Percentiles rank a stretch among this genome's conserved stretches.
These are phyloP conservation scores for Lacerta agilis DNA, from an alignment of 2,797 vertebrate species.

Conservation along the genomic window DNA sequence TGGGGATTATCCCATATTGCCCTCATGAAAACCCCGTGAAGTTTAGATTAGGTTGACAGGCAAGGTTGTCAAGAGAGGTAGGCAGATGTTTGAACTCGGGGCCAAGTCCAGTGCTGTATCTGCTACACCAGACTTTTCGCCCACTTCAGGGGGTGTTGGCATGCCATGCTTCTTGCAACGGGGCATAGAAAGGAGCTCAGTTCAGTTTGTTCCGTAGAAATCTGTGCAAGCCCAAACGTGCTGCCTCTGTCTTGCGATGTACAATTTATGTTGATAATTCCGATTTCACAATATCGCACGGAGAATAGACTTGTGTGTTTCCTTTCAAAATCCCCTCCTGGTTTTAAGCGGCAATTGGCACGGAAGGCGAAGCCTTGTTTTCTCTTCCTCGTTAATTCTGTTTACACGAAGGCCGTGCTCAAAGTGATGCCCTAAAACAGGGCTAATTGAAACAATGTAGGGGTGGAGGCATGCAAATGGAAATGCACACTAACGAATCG, in stretches of 20 bases:
- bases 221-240: constrained; percentile 34
- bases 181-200: constrained; percentile 31
- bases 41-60: neutral
- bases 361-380: neutral
- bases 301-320: neutral
- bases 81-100: neutral
- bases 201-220: constrained; percentile 46
- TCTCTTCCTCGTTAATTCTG: constrained; percentile 10
- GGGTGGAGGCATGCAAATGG: neutral
- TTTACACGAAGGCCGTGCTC: constrained; percentile 4
- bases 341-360: constrained; percentile 17
- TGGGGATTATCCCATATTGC: neutral
- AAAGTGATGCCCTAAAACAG: constrained; percentile 15
- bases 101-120: neutral
- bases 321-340: neutral
- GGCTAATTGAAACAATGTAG: constrained; percentile 30
- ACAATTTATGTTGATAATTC: constrained; percentile 50
- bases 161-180: constrained; percentile 35
- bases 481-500: neutral
- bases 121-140: neutral
- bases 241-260: constrained; percentile 29
- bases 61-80: neutral
- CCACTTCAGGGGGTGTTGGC: constrained; percentile 23
- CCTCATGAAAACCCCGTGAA: neutral
- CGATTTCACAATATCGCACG: constrained; percentile 25